These are phyloP conservation scores for Sebastes vulpes DNA, from an alignment of 2,797 vertebrate species.

Conservation along the genomic window DNA sequence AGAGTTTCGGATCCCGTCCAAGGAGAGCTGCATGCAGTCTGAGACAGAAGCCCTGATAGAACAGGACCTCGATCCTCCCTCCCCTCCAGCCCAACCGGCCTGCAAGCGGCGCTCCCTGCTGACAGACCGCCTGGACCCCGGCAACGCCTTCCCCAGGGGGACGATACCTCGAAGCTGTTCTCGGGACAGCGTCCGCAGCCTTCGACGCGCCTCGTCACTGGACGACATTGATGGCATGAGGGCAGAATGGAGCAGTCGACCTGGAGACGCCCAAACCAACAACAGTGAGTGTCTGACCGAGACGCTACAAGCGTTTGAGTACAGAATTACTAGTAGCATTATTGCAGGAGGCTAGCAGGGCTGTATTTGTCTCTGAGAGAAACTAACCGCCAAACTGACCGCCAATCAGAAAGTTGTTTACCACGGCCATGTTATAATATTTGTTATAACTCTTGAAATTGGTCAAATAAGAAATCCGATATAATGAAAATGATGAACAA, in stretches of 20 bases:
- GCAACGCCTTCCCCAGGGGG: slow-evolving; percentile 65
- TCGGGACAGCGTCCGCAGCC: slow-evolving; percentile 87
- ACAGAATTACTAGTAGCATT: not conserved
- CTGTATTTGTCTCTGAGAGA: not conserved
- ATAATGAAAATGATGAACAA: not conserved
- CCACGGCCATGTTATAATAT: not conserved
- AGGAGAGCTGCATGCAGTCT: slow-evolving; percentile 91
- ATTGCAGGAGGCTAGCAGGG: not conserved
- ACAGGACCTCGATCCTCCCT: slow-evolving; percentile 82
- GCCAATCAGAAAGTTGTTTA: not conserved
- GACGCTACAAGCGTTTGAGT: not conserved
- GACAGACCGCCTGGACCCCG: slow-evolving; percentile 79
- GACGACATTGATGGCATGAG: slow-evolving; percentile 90
- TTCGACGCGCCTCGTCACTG: slow-evolving; percentile 90
- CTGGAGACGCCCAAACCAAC: slow-evolving; percentile 53
- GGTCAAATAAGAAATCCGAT: not conserved
- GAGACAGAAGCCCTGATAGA: slow-evolving; percentile 92
- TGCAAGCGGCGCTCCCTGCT: slow-evolving; percentile 77
- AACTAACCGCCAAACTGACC: not conserved
- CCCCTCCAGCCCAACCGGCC: slow-evolving; percentile 69
- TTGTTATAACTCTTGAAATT: not conserved
- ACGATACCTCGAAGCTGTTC: slow-evolving; percentile 81
- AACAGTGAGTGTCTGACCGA: slow-evolving; percentile 75
- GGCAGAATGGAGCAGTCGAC: slow-evolving; percentile 72
- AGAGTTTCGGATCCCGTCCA: slow-evolving; percentile 89